Conservation (phyloP, 2,113 vertebrate species). For the Pleuronectes platessa region DNA sequence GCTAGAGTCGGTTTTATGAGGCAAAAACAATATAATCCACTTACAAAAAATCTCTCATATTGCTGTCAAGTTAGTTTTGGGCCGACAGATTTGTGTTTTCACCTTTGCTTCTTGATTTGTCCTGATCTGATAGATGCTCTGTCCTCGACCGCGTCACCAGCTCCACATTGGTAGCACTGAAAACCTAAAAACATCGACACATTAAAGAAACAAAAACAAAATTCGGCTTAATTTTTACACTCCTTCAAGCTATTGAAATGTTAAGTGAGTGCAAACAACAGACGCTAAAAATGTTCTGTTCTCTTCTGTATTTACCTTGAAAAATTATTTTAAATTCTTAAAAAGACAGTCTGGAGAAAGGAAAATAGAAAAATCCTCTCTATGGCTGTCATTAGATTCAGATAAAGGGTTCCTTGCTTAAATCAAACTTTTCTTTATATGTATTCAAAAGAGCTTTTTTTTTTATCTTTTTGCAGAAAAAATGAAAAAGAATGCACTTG, state of each 20-base stretch:
- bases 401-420: too few relatives aligned
- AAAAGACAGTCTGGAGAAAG: too few relatives aligned
- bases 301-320: too few relatives aligned
- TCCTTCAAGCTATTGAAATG: neutral
- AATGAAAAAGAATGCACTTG: too few relatives aligned
- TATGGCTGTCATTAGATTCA: too few relatives aligned
- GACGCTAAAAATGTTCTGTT: neutral
- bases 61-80: too few relatives aligned
- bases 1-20: neutral
- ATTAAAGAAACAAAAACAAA: neutral
- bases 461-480: neutral
- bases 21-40: too few relatives aligned
- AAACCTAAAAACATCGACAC: constrained; percentile 74
- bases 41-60: too few relatives aligned
- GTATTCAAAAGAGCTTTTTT: too few relatives aligned
- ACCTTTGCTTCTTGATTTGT: constrained; percentile 86
- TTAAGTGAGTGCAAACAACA: neutral
- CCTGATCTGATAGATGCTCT: constrained; percentile 87
- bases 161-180: constrained; percentile 86
- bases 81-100: neutral
- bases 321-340: too few relatives aligned
- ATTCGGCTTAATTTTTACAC: neutral
- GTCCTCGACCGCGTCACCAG: constrained; percentile 85
- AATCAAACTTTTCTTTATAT: too few relatives aligned
- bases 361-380: too few relatives aligned